A percentile compares a stretch with the other conserved stretches of the same genome.
These are phyloP conservation scores for Microcebus jonahi DNA, from an alignment of 2,113 vertebrate genomes.

Conservation along the genomic window DNA sequence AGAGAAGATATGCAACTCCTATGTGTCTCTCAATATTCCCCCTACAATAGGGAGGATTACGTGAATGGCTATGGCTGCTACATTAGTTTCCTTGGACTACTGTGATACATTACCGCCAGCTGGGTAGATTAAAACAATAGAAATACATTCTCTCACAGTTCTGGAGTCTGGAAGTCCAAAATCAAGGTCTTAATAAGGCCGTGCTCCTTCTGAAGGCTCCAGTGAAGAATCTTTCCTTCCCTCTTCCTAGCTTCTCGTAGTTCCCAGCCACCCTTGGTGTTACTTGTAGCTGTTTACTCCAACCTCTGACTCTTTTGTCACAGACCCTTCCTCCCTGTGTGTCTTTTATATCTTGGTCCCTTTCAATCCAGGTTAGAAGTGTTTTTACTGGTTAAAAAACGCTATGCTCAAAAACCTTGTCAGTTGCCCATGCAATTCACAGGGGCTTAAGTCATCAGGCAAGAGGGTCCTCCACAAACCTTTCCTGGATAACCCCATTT, in stretches of 20 bases:
- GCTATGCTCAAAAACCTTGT: not conserved
- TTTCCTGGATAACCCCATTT: not conserved
- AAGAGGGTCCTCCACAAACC: not conserved
- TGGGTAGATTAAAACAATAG: not conserved
- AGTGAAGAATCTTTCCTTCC: not conserved
- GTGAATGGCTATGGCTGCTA: not conserved
- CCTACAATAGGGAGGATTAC: accelerated
- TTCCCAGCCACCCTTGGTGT: accelerated
- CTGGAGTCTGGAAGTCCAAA: not conserved
- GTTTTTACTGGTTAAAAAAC: not conserved
- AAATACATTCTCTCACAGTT: not conserved
- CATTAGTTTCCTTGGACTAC: not conserved
- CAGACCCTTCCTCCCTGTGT: not conserved
- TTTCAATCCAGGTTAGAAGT: not conserved
- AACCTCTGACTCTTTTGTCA: not conserved
- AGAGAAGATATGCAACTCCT: accelerated
- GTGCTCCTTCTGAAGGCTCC: not conserved
- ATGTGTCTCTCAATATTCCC: not conserved
- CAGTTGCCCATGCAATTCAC: not conserved
- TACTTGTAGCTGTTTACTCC: not conserved
- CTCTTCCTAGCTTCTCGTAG: not conserved
- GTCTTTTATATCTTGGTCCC: not conserved
- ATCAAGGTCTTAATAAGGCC: not conserved
- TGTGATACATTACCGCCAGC: not conserved
- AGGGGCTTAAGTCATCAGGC: not conserved